Evolutionary conservation across 2,113 vertebrate genomes (phyloP).

Genomic region (Ammodytes marinus): DNA sequence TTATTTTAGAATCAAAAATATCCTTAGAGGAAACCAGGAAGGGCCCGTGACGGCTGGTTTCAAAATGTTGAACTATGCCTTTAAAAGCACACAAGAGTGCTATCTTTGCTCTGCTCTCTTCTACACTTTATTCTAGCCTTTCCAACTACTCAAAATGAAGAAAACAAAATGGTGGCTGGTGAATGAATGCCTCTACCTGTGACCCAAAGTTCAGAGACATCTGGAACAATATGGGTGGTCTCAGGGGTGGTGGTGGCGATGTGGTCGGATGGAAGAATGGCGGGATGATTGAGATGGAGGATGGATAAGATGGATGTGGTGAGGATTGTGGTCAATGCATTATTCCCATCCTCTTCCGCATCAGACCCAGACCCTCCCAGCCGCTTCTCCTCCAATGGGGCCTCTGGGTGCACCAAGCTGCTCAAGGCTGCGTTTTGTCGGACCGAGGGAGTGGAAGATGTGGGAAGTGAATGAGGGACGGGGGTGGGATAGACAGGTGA

Average conservation of each 20-base stretch:
- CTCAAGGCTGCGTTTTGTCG: slow-evolving; percentile 88
- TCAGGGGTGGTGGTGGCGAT: slow-evolving; percentile 28
- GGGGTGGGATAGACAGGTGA: slow-evolving; percentile 87
- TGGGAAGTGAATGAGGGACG: slow-evolving; percentile 66
- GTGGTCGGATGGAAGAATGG: slow-evolving; percentile 80
- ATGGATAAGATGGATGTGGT: slow-evolving; percentile 92
- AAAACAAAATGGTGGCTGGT: slow-evolving; percentile 17
- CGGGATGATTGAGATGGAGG: slow-evolving; percentile 89
- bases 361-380: slow-evolving; percentile 77
- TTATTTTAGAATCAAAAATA: too few relatives aligned
- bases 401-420: slow-evolving; percentile 91
- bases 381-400: slow-evolving; percentile 88
- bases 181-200: slow-evolving; percentile 72
- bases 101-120: background rate
- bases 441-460: slow-evolving; percentile 39
- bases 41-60: too few relatives aligned
- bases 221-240: slow-evolving; percentile 39
- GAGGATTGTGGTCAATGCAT: slow-evolving; percentile 86
- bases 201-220: slow-evolving; percentile 64
- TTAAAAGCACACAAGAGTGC: background rate
- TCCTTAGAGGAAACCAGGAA: too few relatives aligned
- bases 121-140: background rate
- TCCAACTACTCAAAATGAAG: background rate
- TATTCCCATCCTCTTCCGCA: slow-evolving; percentile 89
- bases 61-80: too few relatives aligned